Evolutionary conservation across 37 sponge, comb jelly and placozoan species (phyloP).

Genomic region (Dysidea cf. avara): DNA sequence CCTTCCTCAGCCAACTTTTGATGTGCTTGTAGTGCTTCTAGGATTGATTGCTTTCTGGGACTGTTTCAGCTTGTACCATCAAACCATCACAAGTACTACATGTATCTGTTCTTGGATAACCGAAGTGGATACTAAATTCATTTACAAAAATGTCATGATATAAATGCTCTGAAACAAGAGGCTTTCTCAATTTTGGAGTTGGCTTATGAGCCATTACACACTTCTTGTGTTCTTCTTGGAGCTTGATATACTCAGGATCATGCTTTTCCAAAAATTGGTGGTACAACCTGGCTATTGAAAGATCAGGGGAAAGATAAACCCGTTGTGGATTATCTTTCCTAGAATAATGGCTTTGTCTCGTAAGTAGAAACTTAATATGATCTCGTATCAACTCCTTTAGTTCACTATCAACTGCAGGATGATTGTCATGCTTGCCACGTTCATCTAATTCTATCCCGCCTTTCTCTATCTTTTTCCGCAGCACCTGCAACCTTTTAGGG

Average conservation of each 20-base stretch:
- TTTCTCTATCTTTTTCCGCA: too few relatives aligned
- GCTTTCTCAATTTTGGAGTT: slow-evolving; percentile 33
- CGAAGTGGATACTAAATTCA: slow-evolving; percentile 59
- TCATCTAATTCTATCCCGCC: too few relatives aligned
- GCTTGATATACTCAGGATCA: slow-evolving; percentile 52
- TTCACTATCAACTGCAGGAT: slow-evolving; percentile 30
- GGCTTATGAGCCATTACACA: slow-evolving; percentile 39
- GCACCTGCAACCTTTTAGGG: too few relatives aligned
- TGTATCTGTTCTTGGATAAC: slow-evolving; percentile 37
- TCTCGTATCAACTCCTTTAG: slow-evolving; percentile 26
- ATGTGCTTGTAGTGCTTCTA: slow-evolving; percentile 5
- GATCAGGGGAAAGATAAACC: slow-evolving; percentile 46
- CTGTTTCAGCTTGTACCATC: slow-evolving; percentile 8
- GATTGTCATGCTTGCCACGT: too few relatives aligned
- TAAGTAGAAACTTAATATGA: slow-evolving; percentile 32
- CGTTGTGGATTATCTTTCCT: slow-evolving; percentile 39
- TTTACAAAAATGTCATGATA: slow-evolving; percentile 49
- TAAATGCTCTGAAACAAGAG: slow-evolving; percentile 52
- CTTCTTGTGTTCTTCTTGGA: slow-evolving; percentile 23
- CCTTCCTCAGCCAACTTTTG: slow-evolving; percentile 20
- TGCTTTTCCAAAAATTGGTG: slow-evolving; percentile 28
- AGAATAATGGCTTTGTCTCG: slow-evolving; percentile 50
- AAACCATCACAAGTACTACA: slow-evolving; percentile 33
- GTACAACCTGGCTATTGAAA: slow-evolving; percentile 46
- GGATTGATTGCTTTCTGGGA: slow-evolving; percentile 2